A percentile compares a stretch with the other conserved stretches of the same genome.
These are phyloP conservation scores for Eudasyphora cyanicolor DNA, from an alignment of 2,888 invertebrate species.

Conservation along the genomic window DNA sequence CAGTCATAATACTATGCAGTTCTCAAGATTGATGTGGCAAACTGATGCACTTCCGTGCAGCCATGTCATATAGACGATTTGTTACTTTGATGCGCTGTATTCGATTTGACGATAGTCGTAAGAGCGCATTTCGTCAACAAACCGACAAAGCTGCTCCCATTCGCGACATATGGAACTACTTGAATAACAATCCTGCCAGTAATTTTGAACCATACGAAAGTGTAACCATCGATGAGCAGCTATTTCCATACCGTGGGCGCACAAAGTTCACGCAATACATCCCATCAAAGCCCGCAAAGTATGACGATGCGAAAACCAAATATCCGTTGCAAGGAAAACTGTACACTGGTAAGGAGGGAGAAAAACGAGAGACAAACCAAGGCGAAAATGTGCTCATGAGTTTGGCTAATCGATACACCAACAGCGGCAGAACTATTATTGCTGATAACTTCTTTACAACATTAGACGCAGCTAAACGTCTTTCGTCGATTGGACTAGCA, in stretches of 20 bases:
- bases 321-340: constrained; percentile 59
- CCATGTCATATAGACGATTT: constrained; percentile 64
- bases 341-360: constrained; percentile 56
- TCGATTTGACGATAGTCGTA: constrained; percentile 70
- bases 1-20: constrained; percentile 59
- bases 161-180: constrained; percentile 48
- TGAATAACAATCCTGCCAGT: too few relatives aligned
- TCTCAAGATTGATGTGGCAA: constrained; percentile 51
- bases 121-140: constrained; percentile 51
- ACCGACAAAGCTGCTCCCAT: constrained; percentile 24
- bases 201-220: too few relatives aligned
- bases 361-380: constrained; percentile 58
- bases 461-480: constrained; percentile 8
- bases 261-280: constrained; percentile 49
- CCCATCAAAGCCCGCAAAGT: constrained; percentile 52
- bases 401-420: constrained; percentile 42
- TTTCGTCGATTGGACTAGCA: constrained; percentile 33
- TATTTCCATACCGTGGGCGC: constrained; percentile 48
- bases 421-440: constrained; percentile 50
- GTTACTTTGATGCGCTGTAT: constrained; percentile 68
- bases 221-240: constrained; percentile 47
- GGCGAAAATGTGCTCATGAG: constrained; percentile 60
- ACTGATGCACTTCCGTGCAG: constrained; percentile 40
- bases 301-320: constrained; percentile 49
- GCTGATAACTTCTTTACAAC: constrained; percentile 56